Evolutionary conservation across 1,140 invertebrate species (phyloP).

Genomic region (Tetragonula clypearis): DNA sequence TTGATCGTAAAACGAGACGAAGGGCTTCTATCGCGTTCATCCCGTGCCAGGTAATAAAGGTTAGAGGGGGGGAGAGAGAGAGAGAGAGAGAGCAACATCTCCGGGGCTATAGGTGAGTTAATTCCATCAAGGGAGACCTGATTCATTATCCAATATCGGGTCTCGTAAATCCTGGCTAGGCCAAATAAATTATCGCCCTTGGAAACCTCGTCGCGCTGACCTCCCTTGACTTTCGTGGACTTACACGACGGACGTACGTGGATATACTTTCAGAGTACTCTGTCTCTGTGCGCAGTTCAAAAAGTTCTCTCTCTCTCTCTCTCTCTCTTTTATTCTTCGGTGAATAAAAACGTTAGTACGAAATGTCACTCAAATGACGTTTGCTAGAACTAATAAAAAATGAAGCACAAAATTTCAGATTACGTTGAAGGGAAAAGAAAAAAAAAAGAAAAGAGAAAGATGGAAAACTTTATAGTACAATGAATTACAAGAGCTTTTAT

Average conservation of each 20-base stretch:
- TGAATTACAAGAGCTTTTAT: too few relatives aligned
- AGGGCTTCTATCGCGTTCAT: conserved; percentile 14
- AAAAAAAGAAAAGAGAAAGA: too few relatives aligned
- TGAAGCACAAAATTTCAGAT: too few relatives aligned
- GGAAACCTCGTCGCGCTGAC: conserved; percentile 53
- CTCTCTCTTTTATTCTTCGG: too few relatives aligned
- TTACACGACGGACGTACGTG: conserved; percentile 22
- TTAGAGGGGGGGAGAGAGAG: not conserved
- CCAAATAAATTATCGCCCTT: conserved; percentile 77
- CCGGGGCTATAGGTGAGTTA: conserved; percentile 73
- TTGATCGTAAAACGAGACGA: conserved; percentile 10
- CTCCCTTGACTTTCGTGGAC: conserved; percentile 29
- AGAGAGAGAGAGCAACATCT: conserved; percentile 43
- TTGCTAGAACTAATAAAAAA: too few relatives aligned
- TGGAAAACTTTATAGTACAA: too few relatives aligned
- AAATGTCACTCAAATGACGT: too few relatives aligned
- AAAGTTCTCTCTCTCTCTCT: too few relatives aligned
- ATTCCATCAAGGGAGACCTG: conserved; percentile 80
- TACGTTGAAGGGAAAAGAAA: too few relatives aligned
- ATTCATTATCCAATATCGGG: conserved; percentile 82
- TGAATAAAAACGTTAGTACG: too few relatives aligned
- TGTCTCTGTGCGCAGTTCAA: not conserved
- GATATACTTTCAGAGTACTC: not conserved
- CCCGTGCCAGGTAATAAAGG: conserved; percentile 44
- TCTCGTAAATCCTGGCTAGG: conserved; percentile 74